Conservation (phyloP, 1,140 invertebrate species). For the Bursaphelenchus mucronatus region DNA sequence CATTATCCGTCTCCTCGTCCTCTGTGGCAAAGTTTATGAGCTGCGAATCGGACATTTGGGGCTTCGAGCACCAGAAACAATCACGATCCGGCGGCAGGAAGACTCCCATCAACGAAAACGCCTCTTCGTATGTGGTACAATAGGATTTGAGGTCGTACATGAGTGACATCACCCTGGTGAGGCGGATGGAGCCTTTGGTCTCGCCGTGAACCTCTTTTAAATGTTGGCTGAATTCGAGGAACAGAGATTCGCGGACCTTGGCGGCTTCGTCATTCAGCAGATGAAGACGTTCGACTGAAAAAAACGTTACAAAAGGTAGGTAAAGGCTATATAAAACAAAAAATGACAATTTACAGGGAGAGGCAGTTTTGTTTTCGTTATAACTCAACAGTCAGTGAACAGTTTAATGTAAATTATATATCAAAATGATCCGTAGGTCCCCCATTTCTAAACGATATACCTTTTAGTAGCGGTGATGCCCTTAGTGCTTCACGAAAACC, state of each 20-base stretch:
- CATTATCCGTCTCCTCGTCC: no score
- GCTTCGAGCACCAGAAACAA: constrained; percentile 5
- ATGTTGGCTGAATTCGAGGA: constrained; percentile 9
- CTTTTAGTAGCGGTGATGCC: no score
- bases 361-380: no score
- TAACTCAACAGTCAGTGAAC: no score
- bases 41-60: no score
- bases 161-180: not conserved
- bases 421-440: no score
- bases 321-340: not conserved
- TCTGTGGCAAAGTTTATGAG: no score
- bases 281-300: constrained; percentile 13
- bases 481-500: no score
- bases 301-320: not conserved
- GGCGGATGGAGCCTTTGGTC: not conserved
- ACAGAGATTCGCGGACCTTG: not conserved
- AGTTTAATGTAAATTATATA: no score
- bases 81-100: constrained; percentile 11
- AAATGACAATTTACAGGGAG: not conserved
- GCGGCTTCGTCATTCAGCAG: constrained; percentile 8
- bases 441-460: no score
- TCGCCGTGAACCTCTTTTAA: not conserved
- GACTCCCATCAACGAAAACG: constrained; percentile 10
- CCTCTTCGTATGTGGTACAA: constrained; percentile 11
- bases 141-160: not conserved